Base-by-base conservation (phyloP, 23 tunicate species). In the Phallusia fumigata region DNA sequence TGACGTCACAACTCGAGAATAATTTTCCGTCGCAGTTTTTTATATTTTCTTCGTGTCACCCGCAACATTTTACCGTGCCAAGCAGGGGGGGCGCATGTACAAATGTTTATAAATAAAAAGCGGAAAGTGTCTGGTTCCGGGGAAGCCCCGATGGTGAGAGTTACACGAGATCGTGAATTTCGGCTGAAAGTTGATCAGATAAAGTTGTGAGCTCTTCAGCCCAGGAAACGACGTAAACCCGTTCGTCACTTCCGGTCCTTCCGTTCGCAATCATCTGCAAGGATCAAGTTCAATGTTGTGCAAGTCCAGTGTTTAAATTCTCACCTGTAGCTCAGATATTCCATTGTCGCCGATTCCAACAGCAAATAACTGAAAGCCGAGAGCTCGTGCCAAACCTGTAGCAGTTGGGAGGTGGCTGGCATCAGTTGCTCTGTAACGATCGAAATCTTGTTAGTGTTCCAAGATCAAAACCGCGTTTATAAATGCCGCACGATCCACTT, bases 371-470 rank as follows among this genome's bases (percentile, higher is more conserved):
- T 19, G 11, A 12, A 79, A 52, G 26, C 52, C 52, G 18, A 31
- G 35, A 5, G 33, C 72, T 18, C 83, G 10, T 0, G 73, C 83
- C 32, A 49, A 16, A 12, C 52, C 33, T 8, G 83, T 32, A 0
- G 34, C 52, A 40, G 83, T 47, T 0, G 52, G 73, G 10, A 79
- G 31, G 21, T n/a, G 0, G 19, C 5, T 13, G 5, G 65, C 52
- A 36, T 79, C 83, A 40, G 73, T 52, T 79, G 83, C 83, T 35
- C 83, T 79, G 80, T 35, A 26, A 18, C 22, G 34, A 40, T n/a
- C n/a, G n/a, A n/a, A n/a, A n/a, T n/a, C n/a, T n/a, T n/a, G n/a
- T n/a, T n/a, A n/a, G n/a, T n/a, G n/a, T n/a, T n/a, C n/a, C n/a
- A n/a, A n/a, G n/a, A n/a, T n/a, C n/a, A n/a, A n/a, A n/a, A n/a